Conservation (phyloP, 2,888 invertebrate species). For the Trichacis sp. region DNA sequence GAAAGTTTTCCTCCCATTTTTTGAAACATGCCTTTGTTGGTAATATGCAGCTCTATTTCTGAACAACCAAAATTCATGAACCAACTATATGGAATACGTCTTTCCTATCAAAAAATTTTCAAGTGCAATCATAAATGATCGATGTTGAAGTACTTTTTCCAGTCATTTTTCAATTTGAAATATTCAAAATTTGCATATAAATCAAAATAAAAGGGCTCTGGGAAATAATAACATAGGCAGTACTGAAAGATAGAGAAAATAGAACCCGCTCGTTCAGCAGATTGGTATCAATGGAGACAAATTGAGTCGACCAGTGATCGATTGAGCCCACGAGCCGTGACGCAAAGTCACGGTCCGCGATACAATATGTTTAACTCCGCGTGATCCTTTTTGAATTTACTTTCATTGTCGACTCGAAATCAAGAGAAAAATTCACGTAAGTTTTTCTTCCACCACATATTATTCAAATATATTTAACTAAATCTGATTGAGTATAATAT, state of each 20-base stretch:
- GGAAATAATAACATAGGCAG: conserved; percentile 32
- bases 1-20: too few relatives aligned
- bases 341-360: conserved; percentile 56
- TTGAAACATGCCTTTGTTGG: too few relatives aligned
- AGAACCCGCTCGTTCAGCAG: conserved; percentile 63
- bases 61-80: too few relatives aligned
- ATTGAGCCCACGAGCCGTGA: conserved; percentile 66
- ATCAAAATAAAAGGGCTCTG: conserved; percentile 18
- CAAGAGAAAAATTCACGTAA: background rate
- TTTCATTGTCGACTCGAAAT: background rate
- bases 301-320: conserved; percentile 68
- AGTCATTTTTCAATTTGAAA: too few relatives aligned
- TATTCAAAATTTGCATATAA: background rate
- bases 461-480: too few relatives aligned
- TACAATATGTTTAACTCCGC: conserved; percentile 13
- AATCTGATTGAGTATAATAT: too few relatives aligned
- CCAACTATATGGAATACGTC: too few relatives aligned
- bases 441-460: too few relatives aligned
- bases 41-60: too few relatives aligned
- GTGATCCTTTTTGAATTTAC: background rate
- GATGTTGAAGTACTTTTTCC: too few relatives aligned
- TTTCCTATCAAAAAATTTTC: too few relatives aligned
- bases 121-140: too few relatives aligned
- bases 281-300: conserved; percentile 69
- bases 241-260: conserved; percentile 42